Evolutionary conservation across 2,113 vertebrate species (phyloP).

Genomic region (Hymenochirus boettgeri): DNA sequence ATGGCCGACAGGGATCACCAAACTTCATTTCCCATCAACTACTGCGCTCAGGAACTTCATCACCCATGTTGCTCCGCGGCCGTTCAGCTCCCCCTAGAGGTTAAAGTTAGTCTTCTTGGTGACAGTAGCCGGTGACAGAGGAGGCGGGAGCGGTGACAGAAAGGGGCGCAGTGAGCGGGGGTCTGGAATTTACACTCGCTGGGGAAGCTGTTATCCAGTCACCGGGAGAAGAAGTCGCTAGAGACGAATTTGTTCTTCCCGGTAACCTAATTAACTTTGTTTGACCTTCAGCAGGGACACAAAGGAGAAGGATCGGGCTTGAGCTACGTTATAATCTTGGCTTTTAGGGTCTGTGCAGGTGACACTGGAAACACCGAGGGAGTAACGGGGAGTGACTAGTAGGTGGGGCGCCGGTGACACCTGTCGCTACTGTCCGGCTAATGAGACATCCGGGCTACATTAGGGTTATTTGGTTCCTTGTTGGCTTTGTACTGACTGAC

Average conservation of each 20-base stretch:
- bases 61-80: slow-evolving; percentile 11
- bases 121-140: slow-evolving; percentile 39
- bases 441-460: slow-evolving; percentile 17
- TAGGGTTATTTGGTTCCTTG: slow-evolving; percentile 14
- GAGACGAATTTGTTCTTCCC: neutral
- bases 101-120: neutral
- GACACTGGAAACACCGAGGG: slow-evolving; percentile 3
- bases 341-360: neutral
- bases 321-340: neutral
- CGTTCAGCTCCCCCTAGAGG: slow-evolving; percentile 22
- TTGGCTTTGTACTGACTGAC: neutral
- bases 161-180: neutral
- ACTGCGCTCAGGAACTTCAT: neutral
- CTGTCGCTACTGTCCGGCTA: slow-evolving; percentile 13
- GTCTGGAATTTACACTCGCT: neutral
- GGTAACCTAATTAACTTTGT: neutral
- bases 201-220: neutral
- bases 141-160: slow-evolving; percentile 15
- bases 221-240: neutral
- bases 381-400: slow-evolving; percentile 19
- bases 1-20: no score
- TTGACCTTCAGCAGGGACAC: slow-evolving; percentile 28
- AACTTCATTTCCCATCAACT: neutral
- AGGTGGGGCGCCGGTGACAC: slow-evolving; percentile 30
- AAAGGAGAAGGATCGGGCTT: neutral